Base-by-base conservation (phyloP, 1,140 invertebrate genomes). In the Leucophenga varia region DNA sequence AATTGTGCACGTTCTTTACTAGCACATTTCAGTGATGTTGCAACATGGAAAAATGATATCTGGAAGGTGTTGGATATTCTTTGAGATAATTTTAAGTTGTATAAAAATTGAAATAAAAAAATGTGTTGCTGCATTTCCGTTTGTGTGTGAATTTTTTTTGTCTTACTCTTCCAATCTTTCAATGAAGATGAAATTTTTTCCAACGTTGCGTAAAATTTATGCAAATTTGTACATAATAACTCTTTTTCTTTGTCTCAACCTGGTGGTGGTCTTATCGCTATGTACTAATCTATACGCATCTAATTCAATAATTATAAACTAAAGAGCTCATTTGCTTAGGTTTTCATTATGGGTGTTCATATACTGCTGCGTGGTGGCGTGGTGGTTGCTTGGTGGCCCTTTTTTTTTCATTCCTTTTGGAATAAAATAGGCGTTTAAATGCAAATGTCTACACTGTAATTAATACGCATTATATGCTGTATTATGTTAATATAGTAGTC, bases 1-100 rank as follows among this genome's bases (percentile, higher is more conserved):
- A 83, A 85, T 55, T 88, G 87, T 60, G 60, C 78, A 35, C 75
- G 73, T 2, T 84, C 82, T 13, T 71, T 85, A 17, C 59, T 89
- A 43, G 81, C 53, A 5, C 63, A 61, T 22, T 65, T 65, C 1
- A 59, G 48, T 2, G 63, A 65, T 54, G 63, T 63, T n/a, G 1
- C 60, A 67, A 53, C n/a, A n/a, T n/a, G n/a, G n/a, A n/a, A n/a
- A n/a, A n/a, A n/a, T n/a, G n/a, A n/a, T n/a, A n/a, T n/a, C n/a
- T n/a, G n/a, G n/a, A n/a, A n/a, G n/a, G n/a, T n/a, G n/a, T n/a
- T n/a, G n/a, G n/a, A n/a, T n/a, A n/a, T n/a, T n/a, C n/a, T n/a
- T n/a, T n/a, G n/a, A n/a, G n/a, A n/a, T n/a, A n/a, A n/a, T n/a
- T n/a, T n/a, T n/a, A n/a, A n/a, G n/a, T n/a, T n/a, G n/a, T n/a